Base-by-base conservation (phyloP, 2,797 vertebrate species). In the Rhabdomys pumilio region DNA sequence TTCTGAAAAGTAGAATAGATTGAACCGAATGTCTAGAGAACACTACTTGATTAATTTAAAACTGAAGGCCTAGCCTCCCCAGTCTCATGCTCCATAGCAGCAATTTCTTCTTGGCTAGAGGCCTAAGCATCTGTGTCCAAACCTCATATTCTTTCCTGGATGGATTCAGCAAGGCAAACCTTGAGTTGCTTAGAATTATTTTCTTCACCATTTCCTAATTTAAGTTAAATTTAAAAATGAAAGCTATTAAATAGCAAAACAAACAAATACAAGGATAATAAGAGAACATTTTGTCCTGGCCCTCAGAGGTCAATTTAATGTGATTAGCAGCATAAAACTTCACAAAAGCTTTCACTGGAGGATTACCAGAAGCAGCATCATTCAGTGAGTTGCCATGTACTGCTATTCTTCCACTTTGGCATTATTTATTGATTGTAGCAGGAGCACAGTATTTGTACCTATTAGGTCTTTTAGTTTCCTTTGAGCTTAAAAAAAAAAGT, bases 271-370 rank as follows among this genome's bases (percentile, higher is more conserved):
- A 82, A 67, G 20, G 47, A 91, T 76, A 96, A 88, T 97, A 92
- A 82, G 44, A 93, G 90, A 94, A 96, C 93, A 96, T 92, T 95
- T 76, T 94, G 77, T 92, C 57, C 90, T 95, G 91, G 97, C 97
- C 96, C 96, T 97, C 59, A 97, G 97, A 98, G 98, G 98, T 98
- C 98, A 98, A 98, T 98, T 98, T 98, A 98, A 97, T 96, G 94
- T 97, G 97, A 98, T 88, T 95, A 97, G 96, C 86, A 89, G 93
- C 83, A 84, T 95, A 96, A 98, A 98, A 98, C 97, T 98, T 97
- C 98, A 98, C 98, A 98, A 98, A 98, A 97, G 97, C 98, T 98
- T 98, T 98, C 81, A 91, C 96, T 98, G 97, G 98, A 98, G 97
- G 98, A 98, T 97, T 98, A 97, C 97, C 98, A 98, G 97, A 97